phyloP scores from a whole-genome alignment of 2,888 invertebrate genomes.

The Pseudococcus viburni region DNA sequence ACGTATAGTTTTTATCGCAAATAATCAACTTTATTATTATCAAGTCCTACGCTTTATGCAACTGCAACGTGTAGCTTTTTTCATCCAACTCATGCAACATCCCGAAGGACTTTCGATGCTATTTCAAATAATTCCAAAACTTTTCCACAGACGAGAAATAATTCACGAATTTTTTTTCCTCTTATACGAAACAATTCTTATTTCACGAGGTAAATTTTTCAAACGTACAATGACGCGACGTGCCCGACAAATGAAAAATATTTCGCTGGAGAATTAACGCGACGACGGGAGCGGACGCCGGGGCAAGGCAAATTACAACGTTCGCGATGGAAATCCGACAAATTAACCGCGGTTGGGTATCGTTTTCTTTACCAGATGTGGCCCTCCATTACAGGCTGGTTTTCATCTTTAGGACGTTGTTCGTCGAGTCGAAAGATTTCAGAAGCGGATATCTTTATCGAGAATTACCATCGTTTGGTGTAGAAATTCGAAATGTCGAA shows the following conservation, averaged over 20 bases:
- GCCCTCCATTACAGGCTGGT: not conserved
- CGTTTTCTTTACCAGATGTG: not conserved
- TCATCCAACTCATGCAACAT: too few species aligned
- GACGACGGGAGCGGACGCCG: not conserved
- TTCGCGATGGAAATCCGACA: constrained; percentile 1
- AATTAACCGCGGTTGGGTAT: not conserved
- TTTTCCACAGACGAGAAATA: not conserved
- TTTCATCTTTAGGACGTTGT: too few species aligned
- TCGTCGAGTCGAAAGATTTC: too few species aligned
- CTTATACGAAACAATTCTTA: not conserved
- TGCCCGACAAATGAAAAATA: not conserved
- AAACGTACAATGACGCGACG: not conserved
- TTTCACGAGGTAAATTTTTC: not conserved
- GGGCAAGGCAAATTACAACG: not conserved
- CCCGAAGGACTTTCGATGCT: too few species aligned
- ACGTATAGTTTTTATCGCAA: not conserved
- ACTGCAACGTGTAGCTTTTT: not conserved
- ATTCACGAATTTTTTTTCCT: not conserved
- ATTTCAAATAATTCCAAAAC: not conserved
- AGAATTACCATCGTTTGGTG: too few species aligned
- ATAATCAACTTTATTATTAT: not conserved
- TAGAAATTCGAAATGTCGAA: too few species aligned
- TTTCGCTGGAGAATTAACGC: not conserved
- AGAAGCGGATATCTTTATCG: too few species aligned
- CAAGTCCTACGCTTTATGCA: not conserved